Percentiles rank a stretch among this genome's conserved stretches.
Conservation (phyloP, 1,140 invertebrate genomes). For the Paramacrobiotus metropolitanus region DNA sequence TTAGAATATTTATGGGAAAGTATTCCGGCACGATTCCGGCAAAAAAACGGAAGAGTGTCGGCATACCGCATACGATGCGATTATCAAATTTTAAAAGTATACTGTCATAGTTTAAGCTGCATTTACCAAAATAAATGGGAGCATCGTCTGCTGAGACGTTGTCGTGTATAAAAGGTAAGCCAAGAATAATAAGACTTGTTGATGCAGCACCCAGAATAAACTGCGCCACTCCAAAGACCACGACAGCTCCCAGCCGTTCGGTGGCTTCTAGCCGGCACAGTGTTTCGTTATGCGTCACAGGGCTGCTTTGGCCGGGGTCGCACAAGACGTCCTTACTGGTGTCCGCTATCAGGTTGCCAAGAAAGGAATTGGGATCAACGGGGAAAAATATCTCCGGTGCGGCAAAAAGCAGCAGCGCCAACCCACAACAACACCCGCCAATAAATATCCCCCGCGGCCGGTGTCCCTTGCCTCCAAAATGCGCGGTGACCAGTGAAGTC, state of each 20-base stretch:
- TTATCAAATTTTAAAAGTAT: too few relatives aligned
- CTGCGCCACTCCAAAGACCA: not conserved
- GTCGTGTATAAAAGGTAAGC: not conserved
- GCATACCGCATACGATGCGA: too few relatives aligned
- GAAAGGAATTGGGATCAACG: not conserved
- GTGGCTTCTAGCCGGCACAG: not conserved
- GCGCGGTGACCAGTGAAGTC: not conserved
- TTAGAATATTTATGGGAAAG: too few relatives aligned
- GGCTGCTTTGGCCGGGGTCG: not conserved
- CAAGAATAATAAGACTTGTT: not conserved
- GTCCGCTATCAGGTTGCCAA: not conserved
- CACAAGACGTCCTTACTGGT: not conserved
- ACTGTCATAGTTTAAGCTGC: not conserved
- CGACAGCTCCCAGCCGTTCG: not conserved
- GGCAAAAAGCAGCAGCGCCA: not conserved
- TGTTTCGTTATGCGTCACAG: not conserved
- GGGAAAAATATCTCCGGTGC: not conserved
- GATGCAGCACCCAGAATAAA: not conserved
- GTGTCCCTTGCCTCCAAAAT: not conserved
- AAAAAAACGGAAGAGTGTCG: too few relatives aligned
- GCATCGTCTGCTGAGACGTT: not conserved
- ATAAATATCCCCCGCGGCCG: not conserved
- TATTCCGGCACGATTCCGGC: too few relatives aligned
- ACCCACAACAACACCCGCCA: not conserved
- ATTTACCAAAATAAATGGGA: constrained; percentile 1